phyloP scores from a whole-genome alignment of 2,888 invertebrate species.

The Cristatella mucedo region DNA sequence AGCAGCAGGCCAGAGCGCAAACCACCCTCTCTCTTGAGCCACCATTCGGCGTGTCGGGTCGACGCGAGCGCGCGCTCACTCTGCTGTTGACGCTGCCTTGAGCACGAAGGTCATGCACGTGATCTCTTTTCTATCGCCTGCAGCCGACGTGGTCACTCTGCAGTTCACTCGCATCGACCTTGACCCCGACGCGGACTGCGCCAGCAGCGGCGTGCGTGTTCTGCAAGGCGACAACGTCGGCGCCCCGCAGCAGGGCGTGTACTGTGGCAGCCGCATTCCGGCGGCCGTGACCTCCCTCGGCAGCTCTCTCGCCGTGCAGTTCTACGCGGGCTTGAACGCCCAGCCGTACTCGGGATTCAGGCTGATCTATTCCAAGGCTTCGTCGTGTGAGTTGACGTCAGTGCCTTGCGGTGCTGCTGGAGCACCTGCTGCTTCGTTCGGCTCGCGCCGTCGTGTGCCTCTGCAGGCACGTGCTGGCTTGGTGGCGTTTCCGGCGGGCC shows the following conservation, averaged over 20 bases:
- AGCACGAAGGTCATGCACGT: too few species aligned
- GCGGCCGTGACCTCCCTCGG: constrained; percentile 45
- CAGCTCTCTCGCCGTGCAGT: constrained; percentile 24
- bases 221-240: constrained; percentile 48
- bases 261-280: constrained; percentile 46
- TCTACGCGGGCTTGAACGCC: constrained; percentile 39
- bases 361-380: constrained; percentile 46
- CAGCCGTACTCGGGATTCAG: constrained; percentile 38
- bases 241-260: constrained; percentile 47
- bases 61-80: too few species aligned
- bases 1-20: too few species aligned
- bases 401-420: too few species aligned
- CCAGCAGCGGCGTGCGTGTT: constrained; percentile 23
- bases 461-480: too few species aligned
- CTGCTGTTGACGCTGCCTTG: too few species aligned
- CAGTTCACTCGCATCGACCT: constrained; percentile 48
- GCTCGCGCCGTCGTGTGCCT: too few species aligned
- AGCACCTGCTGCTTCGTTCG: too few species aligned
- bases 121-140: too few species aligned
- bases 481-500: too few species aligned
- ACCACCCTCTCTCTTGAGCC: too few species aligned
- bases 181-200: constrained; percentile 15
- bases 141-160: constrained; percentile 51
- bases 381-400: constrained; percentile 44
- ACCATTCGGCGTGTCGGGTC: too few species aligned